Evolutionary conservation across 2,113 vertebrate genomes (phyloP).

Genomic region (Ochotona curzoniae): DNA sequence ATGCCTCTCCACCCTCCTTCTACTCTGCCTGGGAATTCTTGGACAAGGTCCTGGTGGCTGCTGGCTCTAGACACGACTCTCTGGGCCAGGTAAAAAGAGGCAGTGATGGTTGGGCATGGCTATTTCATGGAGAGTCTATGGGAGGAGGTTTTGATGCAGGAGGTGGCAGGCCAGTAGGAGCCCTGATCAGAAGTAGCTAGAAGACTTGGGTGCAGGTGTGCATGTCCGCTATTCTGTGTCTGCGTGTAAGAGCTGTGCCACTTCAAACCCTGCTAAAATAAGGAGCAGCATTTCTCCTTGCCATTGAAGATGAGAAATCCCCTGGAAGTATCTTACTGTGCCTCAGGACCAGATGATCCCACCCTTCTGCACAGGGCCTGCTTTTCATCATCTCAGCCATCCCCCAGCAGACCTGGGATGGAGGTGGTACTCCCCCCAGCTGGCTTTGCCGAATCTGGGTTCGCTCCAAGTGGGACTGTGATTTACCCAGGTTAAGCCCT

Average conservation of each 20-base stretch:
- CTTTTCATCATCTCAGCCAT: background rate
- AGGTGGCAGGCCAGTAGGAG: background rate
- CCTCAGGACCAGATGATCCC: background rate
- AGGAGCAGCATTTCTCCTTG: background rate
- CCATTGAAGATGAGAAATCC: background rate
- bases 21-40: constrained; percentile 19
- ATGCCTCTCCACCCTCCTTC: background rate
- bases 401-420: background rate
- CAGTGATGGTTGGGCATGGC: background rate
- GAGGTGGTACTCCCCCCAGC: background rate
- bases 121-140: fast-evolving
- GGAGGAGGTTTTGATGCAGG: background rate
- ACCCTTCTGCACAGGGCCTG: background rate
- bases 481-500: background rate
- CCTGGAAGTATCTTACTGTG: background rate
- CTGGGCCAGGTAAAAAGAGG: constrained; percentile 48
- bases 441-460: background rate
- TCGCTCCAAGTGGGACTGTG: background rate
- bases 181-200: background rate
- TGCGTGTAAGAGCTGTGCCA: background rate
- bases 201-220: background rate
- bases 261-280: background rate
- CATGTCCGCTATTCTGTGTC: background rate
- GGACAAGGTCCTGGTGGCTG: constrained; percentile 50
- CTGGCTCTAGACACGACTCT: constrained; percentile 23